Conservation (phyloP, 1,140 invertebrate genomes). For the Pseudoatta argentina region DNA sequence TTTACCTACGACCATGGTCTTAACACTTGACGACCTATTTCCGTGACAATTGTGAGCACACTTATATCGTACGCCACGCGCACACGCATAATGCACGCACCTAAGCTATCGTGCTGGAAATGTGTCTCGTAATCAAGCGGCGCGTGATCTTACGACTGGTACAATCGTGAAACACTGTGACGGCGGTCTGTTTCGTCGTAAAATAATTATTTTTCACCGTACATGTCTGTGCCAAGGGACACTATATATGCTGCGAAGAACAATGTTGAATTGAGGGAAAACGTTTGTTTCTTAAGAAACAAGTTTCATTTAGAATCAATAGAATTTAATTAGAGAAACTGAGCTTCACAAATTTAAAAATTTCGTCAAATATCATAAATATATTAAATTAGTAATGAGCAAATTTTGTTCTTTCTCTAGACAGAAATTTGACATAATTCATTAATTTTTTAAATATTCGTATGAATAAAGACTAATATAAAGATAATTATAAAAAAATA, state of each 20-base stretch:
- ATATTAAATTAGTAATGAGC: no score
- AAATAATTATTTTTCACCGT: slow-evolving; percentile 35
- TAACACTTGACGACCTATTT: slow-evolving; percentile 65
- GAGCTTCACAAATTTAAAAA: neutral
- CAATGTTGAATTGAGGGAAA: neutral
- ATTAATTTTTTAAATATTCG: neutral
- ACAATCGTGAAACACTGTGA: slow-evolving; percentile 31
- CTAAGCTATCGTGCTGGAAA: slow-evolving; percentile 40
- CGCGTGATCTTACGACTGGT: slow-evolving; percentile 42
- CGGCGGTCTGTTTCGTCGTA: slow-evolving; percentile 10
- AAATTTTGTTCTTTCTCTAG: neutral
- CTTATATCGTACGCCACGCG: slow-evolving; percentile 43
- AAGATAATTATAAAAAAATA: neutral
- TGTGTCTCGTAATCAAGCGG: slow-evolving; percentile 54
- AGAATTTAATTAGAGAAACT: neutral
- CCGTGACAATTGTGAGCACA: slow-evolving; percentile 67
- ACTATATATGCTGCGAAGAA: neutral
- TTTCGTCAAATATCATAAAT: neutral
- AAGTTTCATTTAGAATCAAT: neutral
- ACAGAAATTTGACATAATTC: neutral
- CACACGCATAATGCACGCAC: slow-evolving; percentile 47
- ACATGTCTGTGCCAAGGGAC: neutral
- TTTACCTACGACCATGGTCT: neutral
- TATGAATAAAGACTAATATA: neutral
- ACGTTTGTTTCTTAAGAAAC: slow-evolving; percentile 24